Percentiles rank a stretch among this genome's conserved stretches.
phyloP scores from a whole-genome alignment of 2,113 vertebrate genomes.

The Noctilio leporinus region DNA sequence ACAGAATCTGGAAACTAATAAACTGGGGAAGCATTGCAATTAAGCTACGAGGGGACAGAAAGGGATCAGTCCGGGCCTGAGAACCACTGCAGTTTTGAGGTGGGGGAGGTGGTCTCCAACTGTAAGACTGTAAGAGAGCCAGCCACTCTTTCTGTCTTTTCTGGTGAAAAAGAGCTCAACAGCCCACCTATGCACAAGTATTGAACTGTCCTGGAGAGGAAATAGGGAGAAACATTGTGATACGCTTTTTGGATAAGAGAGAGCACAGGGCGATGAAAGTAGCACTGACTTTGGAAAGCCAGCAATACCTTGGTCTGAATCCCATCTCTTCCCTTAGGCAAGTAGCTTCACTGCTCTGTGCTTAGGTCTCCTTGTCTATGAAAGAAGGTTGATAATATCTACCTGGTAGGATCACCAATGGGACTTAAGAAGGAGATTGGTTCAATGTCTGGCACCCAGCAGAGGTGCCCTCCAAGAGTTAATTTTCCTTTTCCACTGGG shows the following conservation, averaged over 20 bases:
- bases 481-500: not conserved
- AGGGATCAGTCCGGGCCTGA: not conserved
- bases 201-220: not conserved
- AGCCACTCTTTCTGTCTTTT: not conserved
- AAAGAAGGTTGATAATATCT: not conserved
- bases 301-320: not conserved
- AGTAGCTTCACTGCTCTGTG: not conserved
- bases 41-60: slow-evolving; percentile 72
- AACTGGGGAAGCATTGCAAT: slow-evolving; percentile 76
- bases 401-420: not conserved
- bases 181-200: not conserved
- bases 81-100: not conserved
- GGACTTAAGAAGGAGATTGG: not conserved
- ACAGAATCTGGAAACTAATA: slow-evolving; percentile 78
- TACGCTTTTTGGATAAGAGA: not conserved
- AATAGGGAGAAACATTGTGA: not conserved
- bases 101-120: not conserved
- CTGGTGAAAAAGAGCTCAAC: not conserved
- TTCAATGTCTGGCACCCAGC: not conserved
- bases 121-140: too few species aligned
- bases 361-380: not conserved
- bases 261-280: not conserved
- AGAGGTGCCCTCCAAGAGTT: not conserved
- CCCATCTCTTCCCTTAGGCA: not conserved
- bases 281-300: not conserved